Conservation (phyloP, 2,888 invertebrate species). For the Autographa gamma region DNA sequence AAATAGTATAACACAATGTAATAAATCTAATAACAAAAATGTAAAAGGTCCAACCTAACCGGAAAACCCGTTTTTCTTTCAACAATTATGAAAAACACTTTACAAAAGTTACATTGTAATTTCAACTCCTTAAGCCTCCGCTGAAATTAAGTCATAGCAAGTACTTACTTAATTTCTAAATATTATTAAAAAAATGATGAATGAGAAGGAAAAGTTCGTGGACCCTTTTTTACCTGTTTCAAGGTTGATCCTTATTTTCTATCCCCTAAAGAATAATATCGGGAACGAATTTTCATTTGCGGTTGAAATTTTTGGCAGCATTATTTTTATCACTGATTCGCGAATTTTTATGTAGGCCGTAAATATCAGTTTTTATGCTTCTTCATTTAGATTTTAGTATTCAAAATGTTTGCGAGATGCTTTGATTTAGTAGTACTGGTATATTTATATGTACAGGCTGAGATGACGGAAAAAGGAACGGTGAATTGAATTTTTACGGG, state of each 20-base stretch:
- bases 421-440: background rate
- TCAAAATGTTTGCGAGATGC: background rate
- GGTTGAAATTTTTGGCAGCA: constrained; percentile 3
- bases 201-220: constrained; percentile 40
- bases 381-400: background rate
- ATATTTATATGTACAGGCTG: no score
- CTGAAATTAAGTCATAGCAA: constrained; percentile 39
- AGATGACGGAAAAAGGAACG: no score
- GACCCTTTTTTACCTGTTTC: constrained; percentile 42
- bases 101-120: constrained; percentile 18
- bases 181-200: constrained; percentile 31
- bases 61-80: constrained; percentile 4
- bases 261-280: constrained; percentile 14
- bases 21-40: background rate
- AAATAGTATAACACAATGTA: no score
- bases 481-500: no score
- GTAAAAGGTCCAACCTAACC: background rate
- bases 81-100: constrained; percentile 15
- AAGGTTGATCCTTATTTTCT: constrained; percentile 27
- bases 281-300: background rate
- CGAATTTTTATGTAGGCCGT: background rate
- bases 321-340: constrained; percentile 13
- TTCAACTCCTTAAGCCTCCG: constrained; percentile 22
- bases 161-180: constrained; percentile 31
- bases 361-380: background rate